Evolutionary conservation across 2,113 vertebrate species (phyloP).

Genomic region (Chamaea fasciata): DNA sequence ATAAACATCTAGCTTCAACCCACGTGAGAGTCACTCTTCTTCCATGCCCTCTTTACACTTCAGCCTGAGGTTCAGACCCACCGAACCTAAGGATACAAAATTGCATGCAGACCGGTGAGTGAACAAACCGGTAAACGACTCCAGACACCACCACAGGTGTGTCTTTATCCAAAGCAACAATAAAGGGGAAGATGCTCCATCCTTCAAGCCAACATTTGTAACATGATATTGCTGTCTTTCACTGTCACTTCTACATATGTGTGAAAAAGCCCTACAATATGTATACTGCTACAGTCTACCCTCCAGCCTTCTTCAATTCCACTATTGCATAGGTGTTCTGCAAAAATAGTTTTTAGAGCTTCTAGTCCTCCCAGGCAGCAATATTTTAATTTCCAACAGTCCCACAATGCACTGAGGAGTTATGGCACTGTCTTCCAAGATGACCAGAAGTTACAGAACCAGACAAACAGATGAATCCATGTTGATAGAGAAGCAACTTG

Average conservation of each 20-base stretch:
- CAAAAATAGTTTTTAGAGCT: neutral
- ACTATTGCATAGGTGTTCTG: neutral
- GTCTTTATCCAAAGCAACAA: neutral
- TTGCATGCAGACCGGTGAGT: no score
- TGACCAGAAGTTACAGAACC: neutral
- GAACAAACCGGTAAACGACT: no score
- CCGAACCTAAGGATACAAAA: no score
- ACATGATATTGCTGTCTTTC: neutral
- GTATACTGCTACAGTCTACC: neutral
- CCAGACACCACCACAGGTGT: no score
- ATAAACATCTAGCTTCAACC: no score
- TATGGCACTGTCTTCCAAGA: neutral
- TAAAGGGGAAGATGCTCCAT: neutral
- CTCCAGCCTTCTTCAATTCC: neutral
- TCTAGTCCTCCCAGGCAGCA: neutral
- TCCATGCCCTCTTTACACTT: no score
- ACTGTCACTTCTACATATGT: neutral
- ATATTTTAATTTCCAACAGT: neutral
- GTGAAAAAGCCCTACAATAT: neutral
- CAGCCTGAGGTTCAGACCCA: no score
- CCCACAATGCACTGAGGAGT: neutral
- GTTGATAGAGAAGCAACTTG: neutral
- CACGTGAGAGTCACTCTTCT: no score
- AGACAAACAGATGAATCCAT: neutral
- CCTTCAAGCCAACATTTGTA: neutral